Conservation (phyloP, 2,888 invertebrate genomes). For the Andrena trimmerana region DNA sequence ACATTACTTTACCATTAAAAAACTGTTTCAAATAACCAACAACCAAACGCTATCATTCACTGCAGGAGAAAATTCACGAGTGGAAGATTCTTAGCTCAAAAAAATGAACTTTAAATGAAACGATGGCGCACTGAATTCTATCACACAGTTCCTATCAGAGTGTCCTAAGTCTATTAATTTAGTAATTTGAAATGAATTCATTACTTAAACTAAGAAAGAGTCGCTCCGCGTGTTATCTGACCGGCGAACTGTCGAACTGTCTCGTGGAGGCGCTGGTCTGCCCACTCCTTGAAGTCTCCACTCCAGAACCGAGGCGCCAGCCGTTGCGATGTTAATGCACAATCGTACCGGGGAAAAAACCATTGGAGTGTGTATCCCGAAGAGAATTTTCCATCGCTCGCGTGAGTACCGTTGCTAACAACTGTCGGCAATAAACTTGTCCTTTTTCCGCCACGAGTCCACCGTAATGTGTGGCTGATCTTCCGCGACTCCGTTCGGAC, state of each 20-base stretch:
- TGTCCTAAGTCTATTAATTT: too few relatives aligned
- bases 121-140: too few relatives aligned
- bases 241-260: not conserved
- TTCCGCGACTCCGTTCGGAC: conserved; percentile 34
- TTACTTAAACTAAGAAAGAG: not conserved
- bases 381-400: conserved; percentile 44
- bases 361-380: conserved; percentile 5
- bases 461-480: conserved; percentile 20
- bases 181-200: not conserved
- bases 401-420: conserved; percentile 61
- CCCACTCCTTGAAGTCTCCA: conserved; percentile 20
- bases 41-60: too few relatives aligned
- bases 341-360: conserved; percentile 15
- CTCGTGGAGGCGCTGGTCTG: not conserved
- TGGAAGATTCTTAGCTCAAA: too few relatives aligned
- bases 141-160: too few relatives aligned
- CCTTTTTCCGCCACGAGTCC: conserved; percentile 25
- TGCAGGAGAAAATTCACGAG: too few relatives aligned
- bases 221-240: not conserved
- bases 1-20: too few relatives aligned
- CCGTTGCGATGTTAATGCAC: conserved; percentile 14
- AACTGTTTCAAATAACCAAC: too few relatives aligned
- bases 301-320: conserved; percentile 6
- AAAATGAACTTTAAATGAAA: too few relatives aligned
- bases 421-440: conserved; percentile 54